These are phyloP conservation scores for Drosophila teissieri DNA, from an alignment of 1,140 invertebrate genomes.

Conservation along the genomic window DNA sequence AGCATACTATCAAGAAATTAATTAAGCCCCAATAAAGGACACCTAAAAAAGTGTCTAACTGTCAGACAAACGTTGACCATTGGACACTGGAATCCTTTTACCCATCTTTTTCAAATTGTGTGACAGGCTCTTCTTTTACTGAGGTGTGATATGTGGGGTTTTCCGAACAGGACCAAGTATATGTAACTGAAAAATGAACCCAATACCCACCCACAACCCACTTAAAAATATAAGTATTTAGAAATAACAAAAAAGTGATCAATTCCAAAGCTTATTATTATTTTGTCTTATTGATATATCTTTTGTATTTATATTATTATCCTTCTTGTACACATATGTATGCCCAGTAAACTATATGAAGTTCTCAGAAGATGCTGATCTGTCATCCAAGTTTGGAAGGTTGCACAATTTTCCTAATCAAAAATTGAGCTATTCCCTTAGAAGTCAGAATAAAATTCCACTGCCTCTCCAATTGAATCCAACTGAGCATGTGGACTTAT, in stretches of 20 bases:
- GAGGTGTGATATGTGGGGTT: background rate
- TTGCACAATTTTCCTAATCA: slow-evolving; percentile 18
- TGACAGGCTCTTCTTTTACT: background rate
- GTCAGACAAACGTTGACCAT: slow-evolving; percentile 19
- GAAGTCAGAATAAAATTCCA: slow-evolving; percentile 10
- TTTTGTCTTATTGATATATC: too few relatives aligned
- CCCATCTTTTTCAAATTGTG: background rate
- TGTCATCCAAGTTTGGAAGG: too few relatives aligned
- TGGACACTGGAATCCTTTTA: slow-evolving; percentile 52
- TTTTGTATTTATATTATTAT: too few relatives aligned
- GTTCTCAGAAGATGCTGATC: too few relatives aligned
- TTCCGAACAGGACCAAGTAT: background rate
- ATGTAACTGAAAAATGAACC: background rate
- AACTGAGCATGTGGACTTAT: slow-evolving; percentile 39
- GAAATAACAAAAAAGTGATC: too few relatives aligned
- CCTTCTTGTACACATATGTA: too few relatives aligned
- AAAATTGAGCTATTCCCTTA: slow-evolving; percentile 22
- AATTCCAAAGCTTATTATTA: too few relatives aligned
- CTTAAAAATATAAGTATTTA: too few relatives aligned
- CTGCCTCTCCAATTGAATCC: background rate
- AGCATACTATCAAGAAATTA: slow-evolving; percentile 50
- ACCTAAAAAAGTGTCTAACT: slow-evolving; percentile 31
- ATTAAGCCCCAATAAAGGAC: slow-evolving; percentile 21
- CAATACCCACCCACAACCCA: too few relatives aligned
- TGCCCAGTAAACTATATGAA: too few relatives aligned